A percentile compares a stretch with the other conserved stretches of the same genome.
Conservation (phyloP, 2,113 vertebrate genomes). For the Diphyllodes magnificus region DNA sequence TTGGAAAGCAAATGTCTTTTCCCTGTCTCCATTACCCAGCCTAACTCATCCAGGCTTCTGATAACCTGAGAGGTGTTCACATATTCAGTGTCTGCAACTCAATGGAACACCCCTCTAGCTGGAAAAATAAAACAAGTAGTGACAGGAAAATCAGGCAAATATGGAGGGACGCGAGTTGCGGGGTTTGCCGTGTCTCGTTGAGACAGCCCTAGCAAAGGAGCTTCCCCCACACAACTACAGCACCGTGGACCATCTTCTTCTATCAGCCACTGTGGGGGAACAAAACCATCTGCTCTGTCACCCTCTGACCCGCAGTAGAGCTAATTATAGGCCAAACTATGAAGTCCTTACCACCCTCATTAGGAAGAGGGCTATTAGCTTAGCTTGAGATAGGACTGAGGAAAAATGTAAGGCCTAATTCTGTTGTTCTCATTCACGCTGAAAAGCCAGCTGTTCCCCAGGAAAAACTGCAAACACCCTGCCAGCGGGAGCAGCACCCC, state of each 20-base stretch:
- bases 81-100: fast-evolving
- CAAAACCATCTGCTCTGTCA: not conserved
- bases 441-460: not conserved
- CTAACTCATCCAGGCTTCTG: not conserved
- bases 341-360: not conserved
- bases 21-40: not conserved
- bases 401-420: not conserved
- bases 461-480: not conserved
- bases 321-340: not conserved
- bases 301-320: not conserved
- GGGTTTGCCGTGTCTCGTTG: fast-evolving
- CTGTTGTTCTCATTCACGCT: not conserved
- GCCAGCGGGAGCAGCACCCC: not conserved
- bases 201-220: not conserved
- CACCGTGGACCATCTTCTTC: not conserved
- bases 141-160: not conserved
- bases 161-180: not conserved
- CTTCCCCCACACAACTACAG: not conserved
- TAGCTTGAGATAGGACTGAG: not conserved
- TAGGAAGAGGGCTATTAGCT: not conserved
- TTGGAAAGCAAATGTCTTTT: not conserved
- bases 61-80: not conserved
- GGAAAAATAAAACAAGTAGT: not conserved
- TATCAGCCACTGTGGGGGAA: not conserved
- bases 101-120: not conserved